phyloP scores from a whole-genome alignment of 1,140 invertebrate genomes.

The Condylostylus longicornis region DNA sequence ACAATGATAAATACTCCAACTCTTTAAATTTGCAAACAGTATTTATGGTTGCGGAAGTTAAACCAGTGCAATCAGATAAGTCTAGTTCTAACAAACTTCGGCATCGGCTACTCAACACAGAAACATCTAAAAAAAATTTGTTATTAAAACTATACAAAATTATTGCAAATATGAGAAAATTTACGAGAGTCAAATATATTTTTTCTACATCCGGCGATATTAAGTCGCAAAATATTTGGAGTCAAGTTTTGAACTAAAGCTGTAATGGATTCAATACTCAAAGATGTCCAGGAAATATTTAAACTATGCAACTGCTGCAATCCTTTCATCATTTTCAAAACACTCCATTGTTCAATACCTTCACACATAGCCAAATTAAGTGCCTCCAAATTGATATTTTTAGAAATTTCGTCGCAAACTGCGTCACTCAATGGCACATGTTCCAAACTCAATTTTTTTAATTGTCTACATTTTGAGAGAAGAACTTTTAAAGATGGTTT shows the following conservation, averaged over 20 bases:
- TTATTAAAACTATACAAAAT: neutral
- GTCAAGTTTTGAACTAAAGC: conserved; percentile 48
- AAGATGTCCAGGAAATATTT: conserved; percentile 67
- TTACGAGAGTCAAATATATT: conserved; percentile 59
- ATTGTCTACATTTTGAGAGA: conserved; percentile 46
- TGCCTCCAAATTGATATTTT: conserved; percentile 49
- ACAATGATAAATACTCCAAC: conserved; percentile 69
- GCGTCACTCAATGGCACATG: conserved; percentile 46
- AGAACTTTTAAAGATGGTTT: conserved; percentile 42
- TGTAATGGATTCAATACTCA: conserved; percentile 43
- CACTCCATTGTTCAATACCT: conserved; percentile 43
- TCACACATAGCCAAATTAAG: conserved; percentile 60
- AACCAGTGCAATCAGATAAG: conserved; percentile 64
- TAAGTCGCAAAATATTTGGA: conserved; percentile 49
- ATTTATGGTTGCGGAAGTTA: conserved; percentile 44
- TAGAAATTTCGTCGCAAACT: conserved; percentile 46
- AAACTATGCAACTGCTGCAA: conserved; percentile 50
- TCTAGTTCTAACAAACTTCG: conserved; percentile 65
- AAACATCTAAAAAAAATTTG: conserved; percentile 43
- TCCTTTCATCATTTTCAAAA: conserved; percentile 42
- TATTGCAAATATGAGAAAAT: conserved; percentile 14
- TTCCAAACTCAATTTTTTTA: conserved; percentile 74
- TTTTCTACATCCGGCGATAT: conserved; percentile 64
- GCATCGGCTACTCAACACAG: conserved; percentile 46
- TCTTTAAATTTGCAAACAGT: conserved; percentile 46